phyloP scores from a whole-genome alignment of 1,140 invertebrate species.

The Ostrea denselamellosa region DNA sequence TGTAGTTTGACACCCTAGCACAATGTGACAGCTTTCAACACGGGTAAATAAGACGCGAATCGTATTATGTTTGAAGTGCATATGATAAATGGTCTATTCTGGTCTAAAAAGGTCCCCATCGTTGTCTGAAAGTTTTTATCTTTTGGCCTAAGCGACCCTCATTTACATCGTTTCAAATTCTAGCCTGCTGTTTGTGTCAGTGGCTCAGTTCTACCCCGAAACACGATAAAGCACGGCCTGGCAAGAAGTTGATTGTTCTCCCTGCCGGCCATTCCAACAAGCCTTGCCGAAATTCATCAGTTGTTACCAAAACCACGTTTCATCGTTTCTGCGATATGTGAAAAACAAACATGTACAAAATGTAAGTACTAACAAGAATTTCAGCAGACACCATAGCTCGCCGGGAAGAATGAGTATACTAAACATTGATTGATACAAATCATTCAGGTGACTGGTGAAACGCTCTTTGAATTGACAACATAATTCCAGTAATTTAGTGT shows the following conservation, averaged over 20 bases:
- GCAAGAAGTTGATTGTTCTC: background rate
- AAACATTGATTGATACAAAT: too few species aligned
- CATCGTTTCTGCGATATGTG: background rate
- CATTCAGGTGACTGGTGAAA: too few species aligned
- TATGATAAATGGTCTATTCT: constrained; percentile 15
- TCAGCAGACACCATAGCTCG: too few species aligned
- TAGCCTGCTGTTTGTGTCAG: background rate
- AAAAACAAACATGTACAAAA: too few species aligned
- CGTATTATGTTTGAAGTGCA: constrained; percentile 33
- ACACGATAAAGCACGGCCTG: constrained; percentile 2
- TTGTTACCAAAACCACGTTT: background rate
- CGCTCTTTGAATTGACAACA: too few species aligned
- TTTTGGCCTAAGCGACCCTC: constrained; percentile 14
- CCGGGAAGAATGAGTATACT: too few species aligned
- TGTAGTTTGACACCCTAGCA: constrained; percentile 32
- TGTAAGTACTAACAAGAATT: too few species aligned
- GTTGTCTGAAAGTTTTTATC: constrained; percentile 32
- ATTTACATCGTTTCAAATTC: constrained; percentile 17
- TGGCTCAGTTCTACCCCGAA: background rate
- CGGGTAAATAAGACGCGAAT: constrained; percentile 24
- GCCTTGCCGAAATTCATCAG: background rate
- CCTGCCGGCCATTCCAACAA: background rate
- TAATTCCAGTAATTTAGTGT: too few species aligned
- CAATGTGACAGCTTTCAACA: constrained; percentile 39
- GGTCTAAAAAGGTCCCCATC: constrained; percentile 24